These are phyloP conservation scores for Dunckerocampus dactyliophorus DNA, from an alignment of 2,113 vertebrate genomes.

Conservation along the genomic window DNA sequence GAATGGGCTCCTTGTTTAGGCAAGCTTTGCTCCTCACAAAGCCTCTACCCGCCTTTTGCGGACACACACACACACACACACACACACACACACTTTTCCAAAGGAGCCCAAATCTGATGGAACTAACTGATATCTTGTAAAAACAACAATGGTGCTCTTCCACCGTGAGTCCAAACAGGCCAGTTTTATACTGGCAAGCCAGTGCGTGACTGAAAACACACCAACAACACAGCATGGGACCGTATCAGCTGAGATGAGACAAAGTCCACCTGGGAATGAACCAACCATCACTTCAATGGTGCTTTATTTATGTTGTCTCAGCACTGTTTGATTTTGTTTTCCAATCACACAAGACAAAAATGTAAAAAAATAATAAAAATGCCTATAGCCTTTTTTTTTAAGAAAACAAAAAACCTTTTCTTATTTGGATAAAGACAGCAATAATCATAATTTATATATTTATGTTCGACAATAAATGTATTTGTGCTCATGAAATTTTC, in stretches of 20 bases:
- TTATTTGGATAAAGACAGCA: constrained; percentile 51
- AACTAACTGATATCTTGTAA: not conserved
- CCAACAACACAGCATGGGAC: not conserved
- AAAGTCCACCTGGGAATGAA: constrained; percentile 19
- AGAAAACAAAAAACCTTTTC: constrained; percentile 13
- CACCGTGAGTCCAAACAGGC: constrained; percentile 17
- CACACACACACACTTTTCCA: too few relatives aligned
- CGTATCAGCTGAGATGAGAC: constrained; percentile 15
- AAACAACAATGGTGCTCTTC: not conserved
- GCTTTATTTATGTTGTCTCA: constrained; percentile 53
- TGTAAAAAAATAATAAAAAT: constrained; percentile 6
- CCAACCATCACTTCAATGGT: constrained; percentile 32
- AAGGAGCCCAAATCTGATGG: not conserved
- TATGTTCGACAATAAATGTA: constrained; percentile 75
- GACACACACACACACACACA: too few relatives aligned
- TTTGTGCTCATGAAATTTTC: constrained; percentile 62
- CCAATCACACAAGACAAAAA: not conserved
- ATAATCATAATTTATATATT: constrained; percentile 76
- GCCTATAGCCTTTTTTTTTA: constrained; percentile 11
- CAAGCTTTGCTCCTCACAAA: constrained; percentile 14
- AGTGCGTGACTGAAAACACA: constrained; percentile 23
- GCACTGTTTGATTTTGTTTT: constrained; percentile 26
- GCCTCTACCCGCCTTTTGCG: not conserved
- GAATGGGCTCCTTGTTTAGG: constrained; percentile 65
- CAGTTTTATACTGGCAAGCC: constrained; percentile 8